Conservation (phyloP, 2,888 invertebrate genomes). For the Thereva unica region DNA sequence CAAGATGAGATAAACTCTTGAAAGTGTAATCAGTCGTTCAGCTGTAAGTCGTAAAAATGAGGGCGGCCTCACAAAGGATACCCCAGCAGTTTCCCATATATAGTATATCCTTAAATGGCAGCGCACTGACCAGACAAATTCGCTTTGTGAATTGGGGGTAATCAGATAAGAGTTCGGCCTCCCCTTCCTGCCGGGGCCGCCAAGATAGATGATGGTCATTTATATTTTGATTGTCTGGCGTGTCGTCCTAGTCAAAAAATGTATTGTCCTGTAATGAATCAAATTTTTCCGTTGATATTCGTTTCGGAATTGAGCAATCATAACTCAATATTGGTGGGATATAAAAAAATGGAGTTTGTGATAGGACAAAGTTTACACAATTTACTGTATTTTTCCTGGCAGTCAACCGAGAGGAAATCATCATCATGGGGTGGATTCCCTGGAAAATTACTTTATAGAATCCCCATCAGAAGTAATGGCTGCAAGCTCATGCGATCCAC, state of each 20-base stretch:
- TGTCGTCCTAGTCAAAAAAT: slow-evolving; percentile 15
- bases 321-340: too few species aligned
- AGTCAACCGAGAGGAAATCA: too few species aligned
- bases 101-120: slow-evolving; percentile 8
- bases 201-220: slow-evolving; percentile 38
- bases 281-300: slow-evolving; percentile 12
- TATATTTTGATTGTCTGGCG: slow-evolving; percentile 37
- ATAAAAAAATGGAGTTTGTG: too few species aligned
- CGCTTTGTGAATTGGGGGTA: slow-evolving; percentile 36
- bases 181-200: neutral
- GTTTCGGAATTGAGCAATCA: too few species aligned
- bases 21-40: slow-evolving; percentile 40
- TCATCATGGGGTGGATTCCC: too few species aligned
- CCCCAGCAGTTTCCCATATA: slow-evolving; percentile 5
- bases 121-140: slow-evolving; percentile 38
- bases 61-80: slow-evolving; percentile 16
- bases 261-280: slow-evolving; percentile 28
- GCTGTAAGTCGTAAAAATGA: slow-evolving; percentile 39
- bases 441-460: too few species aligned
- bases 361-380: too few species aligned
- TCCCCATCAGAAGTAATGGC: too few species aligned
- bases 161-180: slow-evolving; percentile 31
- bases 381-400: too few species aligned
- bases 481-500: too few species aligned
- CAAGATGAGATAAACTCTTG: slow-evolving; percentile 40